A percentile compares a stretch with the other conserved stretches of the same genome.
Conservation (phyloP, 2,888 invertebrate genomes). For the Hydriomena furcata region DNA sequence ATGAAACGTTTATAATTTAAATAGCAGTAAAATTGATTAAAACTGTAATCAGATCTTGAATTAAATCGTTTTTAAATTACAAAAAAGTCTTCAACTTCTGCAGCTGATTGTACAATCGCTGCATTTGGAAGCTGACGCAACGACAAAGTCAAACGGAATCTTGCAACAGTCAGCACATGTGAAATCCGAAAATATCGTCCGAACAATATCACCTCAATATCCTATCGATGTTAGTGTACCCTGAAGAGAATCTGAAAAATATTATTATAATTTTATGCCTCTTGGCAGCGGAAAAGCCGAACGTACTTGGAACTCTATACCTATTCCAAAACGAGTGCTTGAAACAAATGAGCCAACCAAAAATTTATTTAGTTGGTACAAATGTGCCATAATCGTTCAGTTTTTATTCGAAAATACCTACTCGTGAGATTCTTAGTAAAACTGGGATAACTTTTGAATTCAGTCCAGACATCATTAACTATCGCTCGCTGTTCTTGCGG, state of each 20-base stretch:
- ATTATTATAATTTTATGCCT: not conserved
- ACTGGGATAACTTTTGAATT: slow-evolving; percentile 7
- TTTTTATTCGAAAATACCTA: not conserved
- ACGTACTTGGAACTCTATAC: not conserved
- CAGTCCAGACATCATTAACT: slow-evolving; percentile 8
- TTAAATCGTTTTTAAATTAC: no score
- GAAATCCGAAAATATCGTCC: no score
- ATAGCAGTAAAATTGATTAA: no score
- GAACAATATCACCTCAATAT: not conserved
- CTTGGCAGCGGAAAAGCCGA: not conserved
- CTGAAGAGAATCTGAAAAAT: not conserved
- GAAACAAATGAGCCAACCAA: slow-evolving; percentile 1
- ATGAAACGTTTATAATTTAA: no score
- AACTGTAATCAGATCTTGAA: no score
- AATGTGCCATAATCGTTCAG: not conserved
- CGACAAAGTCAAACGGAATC: no score
- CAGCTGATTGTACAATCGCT: no score
- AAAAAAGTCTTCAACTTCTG: no score
- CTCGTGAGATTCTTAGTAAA: not conserved
- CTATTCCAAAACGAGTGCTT: no score
- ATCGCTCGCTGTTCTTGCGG: slow-evolving; percentile 9
- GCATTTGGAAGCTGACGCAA: no score
- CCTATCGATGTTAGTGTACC: not conserved
- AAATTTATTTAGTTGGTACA: not conserved
- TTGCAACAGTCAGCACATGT: no score